phyloP scores from a whole-genome alignment of 2,888 invertebrate genomes.

The Globia sparganii region DNA sequence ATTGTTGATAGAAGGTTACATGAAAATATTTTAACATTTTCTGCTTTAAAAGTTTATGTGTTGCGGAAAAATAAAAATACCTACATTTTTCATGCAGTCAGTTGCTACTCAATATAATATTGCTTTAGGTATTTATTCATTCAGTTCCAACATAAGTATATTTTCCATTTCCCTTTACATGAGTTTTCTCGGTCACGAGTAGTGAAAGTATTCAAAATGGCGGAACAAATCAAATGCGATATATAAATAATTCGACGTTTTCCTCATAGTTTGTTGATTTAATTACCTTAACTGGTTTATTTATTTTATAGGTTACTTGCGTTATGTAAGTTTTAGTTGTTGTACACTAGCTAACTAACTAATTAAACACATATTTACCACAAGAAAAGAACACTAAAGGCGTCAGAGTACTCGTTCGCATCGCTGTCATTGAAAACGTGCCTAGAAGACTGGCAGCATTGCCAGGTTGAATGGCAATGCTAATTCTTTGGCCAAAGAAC shows the following conservation, averaged over 20 bases:
- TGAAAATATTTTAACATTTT: conserved; percentile 22
- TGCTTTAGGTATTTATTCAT: conserved; percentile 17
- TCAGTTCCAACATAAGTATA: background rate
- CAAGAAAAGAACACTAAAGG: background rate
- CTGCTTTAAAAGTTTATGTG: background rate
- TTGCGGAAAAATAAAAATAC: background rate
- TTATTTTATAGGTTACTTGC: no score
- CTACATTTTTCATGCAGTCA: background rate
- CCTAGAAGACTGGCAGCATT: background rate
- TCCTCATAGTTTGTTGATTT: background rate
- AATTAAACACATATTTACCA: background rate
- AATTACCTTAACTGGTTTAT: no score
- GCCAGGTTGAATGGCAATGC: background rate
- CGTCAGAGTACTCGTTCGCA: background rate
- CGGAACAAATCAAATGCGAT: conserved; percentile 18
- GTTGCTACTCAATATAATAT: background rate
- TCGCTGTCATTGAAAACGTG: background rate
- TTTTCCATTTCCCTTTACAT: background rate
- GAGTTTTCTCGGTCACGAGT: background rate
- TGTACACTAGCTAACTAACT: background rate
- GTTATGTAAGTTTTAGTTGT: no score
- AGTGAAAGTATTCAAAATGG: conserved; percentile 11
- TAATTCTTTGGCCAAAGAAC: background rate
- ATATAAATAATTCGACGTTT: conserved; percentile 5
- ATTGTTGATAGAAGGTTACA: background rate